These are phyloP conservation scores for Xestoiulus laeticollis DNA, from an alignment of 2,888 invertebrate genomes.

Conservation along the genomic window DNA sequence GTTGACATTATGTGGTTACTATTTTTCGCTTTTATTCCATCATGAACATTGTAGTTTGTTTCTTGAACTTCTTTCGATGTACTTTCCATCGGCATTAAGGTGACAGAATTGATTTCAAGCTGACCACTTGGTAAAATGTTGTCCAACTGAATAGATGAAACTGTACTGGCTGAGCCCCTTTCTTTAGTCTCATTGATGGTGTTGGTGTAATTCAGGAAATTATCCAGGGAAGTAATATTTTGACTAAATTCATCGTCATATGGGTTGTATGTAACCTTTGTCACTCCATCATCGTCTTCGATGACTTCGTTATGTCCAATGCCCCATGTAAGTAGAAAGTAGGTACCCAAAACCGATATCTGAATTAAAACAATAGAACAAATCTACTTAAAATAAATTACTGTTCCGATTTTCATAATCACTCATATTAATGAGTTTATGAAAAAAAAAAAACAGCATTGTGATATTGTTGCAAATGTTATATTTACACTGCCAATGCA, in stretches of 20 bases:
- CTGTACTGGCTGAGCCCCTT: not conserved
- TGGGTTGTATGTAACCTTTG: not conserved
- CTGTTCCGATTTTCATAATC: not conserved
- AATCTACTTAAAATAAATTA: slow-evolving; percentile 37
- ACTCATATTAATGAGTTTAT: not conserved
- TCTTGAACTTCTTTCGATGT: not conserved
- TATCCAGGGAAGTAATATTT: not conserved
- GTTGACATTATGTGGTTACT: not conserved
- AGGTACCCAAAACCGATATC: not conserved
- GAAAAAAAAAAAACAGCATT: not conserved
- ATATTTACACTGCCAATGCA: not conserved
- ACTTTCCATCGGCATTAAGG: not conserved
- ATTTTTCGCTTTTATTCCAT: not conserved
- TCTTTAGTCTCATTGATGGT: not conserved
- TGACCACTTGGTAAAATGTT: not conserved
- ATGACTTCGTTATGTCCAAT: not conserved
- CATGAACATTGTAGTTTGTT: not conserved
- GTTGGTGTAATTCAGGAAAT: not conserved
- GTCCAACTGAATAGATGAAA: not conserved
- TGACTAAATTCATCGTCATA: not conserved
- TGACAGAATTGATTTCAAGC: not conserved
- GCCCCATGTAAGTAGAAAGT: slow-evolving; percentile 14
- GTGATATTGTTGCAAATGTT: too few relatives aligned
- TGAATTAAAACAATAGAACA: slow-evolving; percentile 13
- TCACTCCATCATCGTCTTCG: not conserved